phyloP scores from a whole-genome alignment of 2,888 invertebrate species.

The Bhutanitis thaidina region DNA sequence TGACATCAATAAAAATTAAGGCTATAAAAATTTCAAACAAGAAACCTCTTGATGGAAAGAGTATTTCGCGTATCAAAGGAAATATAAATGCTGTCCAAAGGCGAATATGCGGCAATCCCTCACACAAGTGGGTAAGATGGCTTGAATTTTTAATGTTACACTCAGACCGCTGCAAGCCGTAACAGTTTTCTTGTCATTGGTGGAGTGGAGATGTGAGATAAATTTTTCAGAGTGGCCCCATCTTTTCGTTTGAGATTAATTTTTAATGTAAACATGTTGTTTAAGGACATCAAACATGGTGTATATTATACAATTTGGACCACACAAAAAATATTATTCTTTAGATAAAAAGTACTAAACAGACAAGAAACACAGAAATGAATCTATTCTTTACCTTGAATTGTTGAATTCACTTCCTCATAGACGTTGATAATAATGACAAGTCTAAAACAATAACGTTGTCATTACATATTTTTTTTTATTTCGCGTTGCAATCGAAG shows the following conservation, averaged over 20 bases:
- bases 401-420: slow-evolving; percentile 68
- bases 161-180: slow-evolving; percentile 80
- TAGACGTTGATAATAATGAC: slow-evolving; percentile 66
- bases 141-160: slow-evolving; percentile 79
- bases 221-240: slow-evolving; percentile 80
- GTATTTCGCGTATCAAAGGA: slow-evolving; percentile 63
- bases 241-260: slow-evolving; percentile 78
- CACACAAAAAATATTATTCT: slow-evolving; percentile 37
- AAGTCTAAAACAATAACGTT: slow-evolving; percentile 71
- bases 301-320: slow-evolving; percentile 68
- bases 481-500: slow-evolving; percentile 66
- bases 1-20: slow-evolving; percentile 6
- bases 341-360: slow-evolving; percentile 8
- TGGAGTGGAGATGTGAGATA: slow-evolving; percentile 77
- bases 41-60: slow-evolving; percentile 15
- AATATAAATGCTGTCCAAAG: slow-evolving; percentile 79
- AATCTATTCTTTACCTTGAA: slow-evolving; percentile 63
- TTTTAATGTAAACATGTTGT: slow-evolving; percentile 71
- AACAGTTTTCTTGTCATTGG: slow-evolving; percentile 81
- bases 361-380: slow-evolving; percentile 35
- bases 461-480: slow-evolving; percentile 65
- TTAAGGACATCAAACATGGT: slow-evolving; percentile 68
- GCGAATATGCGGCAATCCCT: slow-evolving; percentile 77
- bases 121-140: slow-evolving; percentile 79
- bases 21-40: slow-evolving; percentile 13